Evolutionary conservation across 2,888 invertebrate genomes (phyloP), one percentile per base, ranked within the genome.

Genomic region (Mythimna ferrago): DNA sequence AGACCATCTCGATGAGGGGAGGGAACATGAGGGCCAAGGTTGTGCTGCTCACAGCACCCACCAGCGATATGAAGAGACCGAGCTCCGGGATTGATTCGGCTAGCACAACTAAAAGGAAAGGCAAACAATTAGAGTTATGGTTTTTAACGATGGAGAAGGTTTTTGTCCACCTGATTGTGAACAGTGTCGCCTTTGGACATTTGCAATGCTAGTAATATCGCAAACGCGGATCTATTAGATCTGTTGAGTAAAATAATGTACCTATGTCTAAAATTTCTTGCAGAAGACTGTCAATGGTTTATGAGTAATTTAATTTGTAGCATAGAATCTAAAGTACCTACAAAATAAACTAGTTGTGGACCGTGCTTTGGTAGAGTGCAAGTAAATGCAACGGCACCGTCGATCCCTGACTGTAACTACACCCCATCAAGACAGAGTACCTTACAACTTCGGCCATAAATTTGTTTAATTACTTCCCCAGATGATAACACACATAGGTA

Each of bases 31-130:
- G 96, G 0, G 99, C 99, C 79, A 99, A 94, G 0, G 98, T 97
- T 7, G 99, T 98, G 85, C 98, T 98, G 90, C 99, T 98, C 0
- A 99, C 97, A 0, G 99, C 98, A 7, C 99, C 99, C 44, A 99
- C 98, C 78, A 99, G 93, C 0, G 99, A 99, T 84, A 99, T 99
- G 93, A 99, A 98, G 2, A 98, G 95, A 4, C 98, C 98, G 79
- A 99, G 94, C 85, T 98, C 97, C 0, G 99, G 99, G 73, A 99
- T 98, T 2, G 98, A 96, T 90, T 98, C 98, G 0, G 99, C 99
- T 83, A 99, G 94, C 14, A 97, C 93, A 96, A 99, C 99, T 99
- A 96, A 10, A 72, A 68, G 11, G 6, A 26, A 97, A 73, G 2
- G 6, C 60, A n/a, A 53, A 54, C 2, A n/a, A 35, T 44, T 19